A percentile compares a stretch with the other conserved stretches of the same genome.
phyloP scores from a whole-genome alignment of 2,888 invertebrate genomes.

The Tanytarsus gracilentus region DNA sequence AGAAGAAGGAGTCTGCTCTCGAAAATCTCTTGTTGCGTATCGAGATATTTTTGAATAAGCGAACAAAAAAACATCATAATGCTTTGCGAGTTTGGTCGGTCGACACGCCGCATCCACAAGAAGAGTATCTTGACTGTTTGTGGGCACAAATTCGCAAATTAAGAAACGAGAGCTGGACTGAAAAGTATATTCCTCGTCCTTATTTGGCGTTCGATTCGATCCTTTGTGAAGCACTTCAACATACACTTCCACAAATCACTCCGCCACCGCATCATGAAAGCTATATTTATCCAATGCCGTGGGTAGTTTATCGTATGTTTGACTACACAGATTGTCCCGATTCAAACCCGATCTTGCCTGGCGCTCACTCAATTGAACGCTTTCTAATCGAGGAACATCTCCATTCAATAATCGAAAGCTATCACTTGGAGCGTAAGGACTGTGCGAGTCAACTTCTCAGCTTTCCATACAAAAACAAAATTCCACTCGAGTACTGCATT shows the following conservation, averaged over 20 bases:
- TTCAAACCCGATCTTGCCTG: constrained; percentile 76
- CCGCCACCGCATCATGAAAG: constrained; percentile 90
- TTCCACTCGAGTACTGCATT: constrained; percentile 95
- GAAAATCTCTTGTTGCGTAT: constrained; percentile 84
- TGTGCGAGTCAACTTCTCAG: constrained; percentile 87
- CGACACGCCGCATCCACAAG: constrained; percentile 92
- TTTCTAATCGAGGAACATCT: constrained; percentile 97
- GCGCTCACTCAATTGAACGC: constrained; percentile 93
- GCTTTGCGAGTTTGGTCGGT: constrained; percentile 89
- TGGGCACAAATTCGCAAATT: constrained; percentile 92
- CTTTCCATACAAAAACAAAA: constrained; percentile 86
- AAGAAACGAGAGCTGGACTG: constrained; percentile 90
- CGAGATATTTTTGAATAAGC: constrained; percentile 83
- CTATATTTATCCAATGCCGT: constrained; percentile 87
- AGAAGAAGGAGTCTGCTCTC: constrained; percentile 90
- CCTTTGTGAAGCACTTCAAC: constrained; percentile 90
- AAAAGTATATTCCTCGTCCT: constrained; percentile 90
- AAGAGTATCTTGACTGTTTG: constrained; percentile 91
- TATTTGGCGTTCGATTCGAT: constrained; percentile 93
- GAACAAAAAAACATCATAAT: constrained; percentile 87
- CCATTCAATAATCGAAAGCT: constrained; percentile 82
- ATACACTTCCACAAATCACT: constrained; percentile 81
- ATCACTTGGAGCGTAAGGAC: constrained; percentile 83
- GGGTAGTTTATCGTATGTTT: constrained; percentile 92
- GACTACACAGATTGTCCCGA: constrained; percentile 98